Evolutionary conservation across 1,140 invertebrate species (phyloP), one percentile per base, ranked within the genome.

Genomic region (Pinna nobilis): DNA sequence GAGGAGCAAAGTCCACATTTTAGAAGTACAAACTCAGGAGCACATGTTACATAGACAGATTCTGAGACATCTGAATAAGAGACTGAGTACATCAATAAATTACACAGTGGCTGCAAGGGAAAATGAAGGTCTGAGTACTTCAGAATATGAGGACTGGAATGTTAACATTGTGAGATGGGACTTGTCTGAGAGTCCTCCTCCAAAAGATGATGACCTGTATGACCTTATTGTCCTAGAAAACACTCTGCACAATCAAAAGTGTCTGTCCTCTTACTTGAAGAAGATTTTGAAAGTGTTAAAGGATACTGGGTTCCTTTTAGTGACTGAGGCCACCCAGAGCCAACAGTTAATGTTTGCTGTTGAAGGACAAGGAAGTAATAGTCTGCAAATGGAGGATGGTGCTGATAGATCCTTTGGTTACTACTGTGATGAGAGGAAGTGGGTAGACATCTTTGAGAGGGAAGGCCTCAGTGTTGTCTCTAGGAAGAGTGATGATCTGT

Each of bases 221-320:
- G 84, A 90, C 64, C 72, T 90, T 0, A 70, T 89, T 18, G 74
- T 90, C 18, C 77, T 80, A 15, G 82, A 84, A 39, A 83, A 88
- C 68, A 61, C 87, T 41, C 81, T 90, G 18, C 84, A 80, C 71
- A 80, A 77, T 35, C 87, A 89, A 47, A 41, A 81, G 30, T 80
- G 90, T 57, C 80, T 89, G n/a, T 47, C 60, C 0, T 69, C 80
- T 25, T 82, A 81, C 37, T 71, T 91, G 18, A 51, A 82, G 51
- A 84, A 82, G 23, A 74, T 95, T 49, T 86, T 89, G 2, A 88
- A 87, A 25, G 91, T 93, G 23, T 83, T 97, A 2, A 93, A 92
- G 76, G 84, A 91, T 0, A 91, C 92, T 49, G 95, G 96, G 30
- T 94, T 96, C 82, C 74, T 96, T 1, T 88, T 98, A 44, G 86